Base-by-base conservation (phyloP, 2,888 invertebrate genomes). In the Leuctra nigra region DNA sequence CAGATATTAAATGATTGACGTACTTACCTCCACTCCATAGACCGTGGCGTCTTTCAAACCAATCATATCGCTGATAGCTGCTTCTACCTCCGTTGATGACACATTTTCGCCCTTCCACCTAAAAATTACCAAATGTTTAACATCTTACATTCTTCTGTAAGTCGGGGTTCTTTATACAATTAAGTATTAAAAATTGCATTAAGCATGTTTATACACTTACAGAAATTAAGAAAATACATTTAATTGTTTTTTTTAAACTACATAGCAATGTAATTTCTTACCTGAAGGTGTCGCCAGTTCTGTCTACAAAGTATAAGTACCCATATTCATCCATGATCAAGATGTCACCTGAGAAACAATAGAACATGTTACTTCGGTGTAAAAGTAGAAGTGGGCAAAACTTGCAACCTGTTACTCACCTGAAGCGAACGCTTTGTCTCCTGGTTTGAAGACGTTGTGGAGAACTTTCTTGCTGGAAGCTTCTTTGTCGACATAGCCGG, bases 91-190 rank as follows among this genome's bases (percentile, higher is more conserved):
- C 4, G 78, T 75, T 1, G 84, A 83, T 4, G 82, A 79, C 1
- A 84, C 82, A 66, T 84, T 85, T 69, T 85, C 84, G n/a, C 84
- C 83, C 64, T 79, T 77, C 80, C 81, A 81, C 18, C 77, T 66
- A 53, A n/a, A n/a, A n/a, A n/a, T n/a, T n/a, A n/a, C n/a, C n/a
- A n/a, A n/a, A n/a, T n/a, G n/a, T n/a, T n/a, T n/a, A n/a, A n/a
- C n/a, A n/a, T n/a, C n/a, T n/a, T n/a, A n/a, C n/a, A n/a, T n/a
- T n/a, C n/a, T n/a, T n/a, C n/a, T n/a, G n/a, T n/a, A n/a, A n/a
- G n/a, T n/a, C n/a, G n/a, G n/a, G n/a, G n/a, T n/a, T n/a, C n/a
- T n/a, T n/a, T n/a, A n/a, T n/a, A n/a, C n/a, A n/a, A n/a, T n/a
- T n/a, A n/a, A n/a, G n/a, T n/a, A n/a, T n/a, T n/a, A n/a, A n/a